Evolutionary conservation across 2,888 invertebrate genomes (phyloP).

Genomic region (Drosophila melanosoma): DNA sequence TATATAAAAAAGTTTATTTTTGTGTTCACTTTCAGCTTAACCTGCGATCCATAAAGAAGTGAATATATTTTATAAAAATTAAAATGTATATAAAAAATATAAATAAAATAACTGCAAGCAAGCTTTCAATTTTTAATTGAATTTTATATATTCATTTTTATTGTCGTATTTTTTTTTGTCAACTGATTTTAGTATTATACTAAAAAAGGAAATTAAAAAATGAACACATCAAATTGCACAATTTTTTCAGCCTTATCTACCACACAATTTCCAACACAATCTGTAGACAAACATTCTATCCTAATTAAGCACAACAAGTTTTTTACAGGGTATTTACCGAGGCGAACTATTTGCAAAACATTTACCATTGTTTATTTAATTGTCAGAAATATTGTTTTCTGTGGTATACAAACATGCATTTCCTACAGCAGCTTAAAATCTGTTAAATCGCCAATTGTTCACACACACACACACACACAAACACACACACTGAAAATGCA

Average conservation of each 20-base stretch:
- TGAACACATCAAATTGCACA: background rate
- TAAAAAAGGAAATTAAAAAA: too few species aligned
- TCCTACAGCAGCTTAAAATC: constrained; percentile 55
- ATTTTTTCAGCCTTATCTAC: background rate
- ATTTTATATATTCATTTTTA: background rate
- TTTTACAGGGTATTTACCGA: background rate
- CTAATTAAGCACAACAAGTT: background rate
- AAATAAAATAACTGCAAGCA: background rate
- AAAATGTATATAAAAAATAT: background rate
- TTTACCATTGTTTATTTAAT: background rate
- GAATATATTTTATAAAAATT: background rate
- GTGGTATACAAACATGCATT: constrained; percentile 26
- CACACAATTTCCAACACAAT: background rate
- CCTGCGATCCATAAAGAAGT: too few species aligned
- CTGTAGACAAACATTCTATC: too few species aligned
- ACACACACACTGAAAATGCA: background rate
- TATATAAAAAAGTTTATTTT: background rate
- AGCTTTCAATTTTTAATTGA: background rate
- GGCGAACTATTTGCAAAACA: background rate
- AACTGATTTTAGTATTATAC: too few species aligned
- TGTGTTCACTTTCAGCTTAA: background rate
- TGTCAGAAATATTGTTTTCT: constrained; percentile 21
- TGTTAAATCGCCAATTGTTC: constrained; percentile 61
- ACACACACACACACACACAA: constrained; percentile 3
- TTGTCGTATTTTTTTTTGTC: too few species aligned